Evolutionary conservation across 2,113 vertebrate genomes (phyloP).

Genomic region (Indri indri): DNA sequence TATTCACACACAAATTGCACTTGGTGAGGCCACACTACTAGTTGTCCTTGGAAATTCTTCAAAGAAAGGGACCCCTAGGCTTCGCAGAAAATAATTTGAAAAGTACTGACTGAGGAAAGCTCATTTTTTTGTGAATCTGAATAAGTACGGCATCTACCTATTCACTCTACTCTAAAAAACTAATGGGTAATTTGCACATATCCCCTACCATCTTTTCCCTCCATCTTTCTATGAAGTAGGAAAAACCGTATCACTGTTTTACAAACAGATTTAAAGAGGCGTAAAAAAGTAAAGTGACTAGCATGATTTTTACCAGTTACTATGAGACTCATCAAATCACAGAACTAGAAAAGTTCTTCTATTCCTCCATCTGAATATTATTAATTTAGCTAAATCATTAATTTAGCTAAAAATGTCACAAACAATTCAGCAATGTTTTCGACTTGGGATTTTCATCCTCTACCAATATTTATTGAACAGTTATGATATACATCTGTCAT

Average conservation of each 20-base stretch:
- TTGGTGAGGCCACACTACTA: not conserved
- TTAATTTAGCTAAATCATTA: not conserved
- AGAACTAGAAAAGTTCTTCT: not conserved
- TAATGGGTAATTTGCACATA: not conserved
- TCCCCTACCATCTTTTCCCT: not conserved
- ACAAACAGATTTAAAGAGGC: not conserved
- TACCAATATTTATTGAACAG: not conserved
- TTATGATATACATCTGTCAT: not conserved
- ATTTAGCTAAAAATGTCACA: conserved; percentile 14
- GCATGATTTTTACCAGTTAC: not conserved
- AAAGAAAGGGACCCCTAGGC: not conserved
- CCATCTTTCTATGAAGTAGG: not conserved
- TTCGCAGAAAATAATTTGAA: not conserved
- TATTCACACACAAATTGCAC: not conserved
- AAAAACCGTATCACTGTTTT: not conserved
- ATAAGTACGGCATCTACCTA: not conserved
- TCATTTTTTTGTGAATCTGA: not conserved
- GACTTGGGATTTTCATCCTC: not conserved
- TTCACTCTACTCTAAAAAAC: not conserved
- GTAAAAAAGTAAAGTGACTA: not conserved
- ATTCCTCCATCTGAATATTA: not conserved
- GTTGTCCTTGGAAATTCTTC: not conserved
- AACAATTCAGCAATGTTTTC: not conserved
- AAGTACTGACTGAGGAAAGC: not conserved
- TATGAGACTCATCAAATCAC: not conserved